Percentiles rank a stretch among this genome's conserved stretches.
phyloP scores from a whole-genome alignment of 2,888 invertebrate genomes.

The Amiota communis region DNA sequence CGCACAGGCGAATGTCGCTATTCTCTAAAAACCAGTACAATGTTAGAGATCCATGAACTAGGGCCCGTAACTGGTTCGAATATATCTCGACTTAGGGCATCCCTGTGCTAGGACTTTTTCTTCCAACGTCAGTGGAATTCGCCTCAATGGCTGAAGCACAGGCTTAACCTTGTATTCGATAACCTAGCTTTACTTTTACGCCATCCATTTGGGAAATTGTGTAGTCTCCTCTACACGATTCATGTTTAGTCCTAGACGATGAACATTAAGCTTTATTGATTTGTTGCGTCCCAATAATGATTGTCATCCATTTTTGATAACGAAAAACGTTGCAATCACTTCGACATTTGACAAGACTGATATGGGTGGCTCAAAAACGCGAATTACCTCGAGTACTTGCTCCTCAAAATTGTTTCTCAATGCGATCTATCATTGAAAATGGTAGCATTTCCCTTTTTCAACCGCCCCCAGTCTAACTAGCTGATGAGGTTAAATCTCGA shows the following conservation, averaged over 20 bases:
- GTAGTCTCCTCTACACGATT: not conserved
- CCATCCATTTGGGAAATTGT: too few relatives aligned
- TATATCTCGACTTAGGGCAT: slow-evolving; percentile 5
- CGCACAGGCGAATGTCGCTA: slow-evolving; percentile 59
- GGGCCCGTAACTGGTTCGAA: not conserved
- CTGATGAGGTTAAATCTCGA: not conserved
- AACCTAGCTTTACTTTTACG: not conserved
- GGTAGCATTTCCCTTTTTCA: not conserved
- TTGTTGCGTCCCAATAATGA: not conserved
- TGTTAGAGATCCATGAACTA: too few relatives aligned
- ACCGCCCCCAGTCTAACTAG: too few relatives aligned
- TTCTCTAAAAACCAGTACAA: slow-evolving; percentile 55
- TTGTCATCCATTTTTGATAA: not conserved
- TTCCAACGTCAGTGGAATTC: too few relatives aligned
- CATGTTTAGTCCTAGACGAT: not conserved
- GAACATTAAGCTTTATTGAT: not conserved
- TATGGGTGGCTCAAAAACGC: slow-evolving; percentile 31
- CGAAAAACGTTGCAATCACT: too few relatives aligned
- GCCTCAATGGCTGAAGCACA: too few relatives aligned
- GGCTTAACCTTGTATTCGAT: not conserved
- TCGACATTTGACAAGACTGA: slow-evolving; percentile 14
- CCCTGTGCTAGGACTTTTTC: slow-evolving; percentile 36
- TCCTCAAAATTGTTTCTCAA: slow-evolving; percentile 1
- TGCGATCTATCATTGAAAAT: not conserved
- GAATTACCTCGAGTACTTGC: too few relatives aligned